Base-by-base conservation (phyloP, 2,797 vertebrate species). In the Sardinella longiceps region DNA sequence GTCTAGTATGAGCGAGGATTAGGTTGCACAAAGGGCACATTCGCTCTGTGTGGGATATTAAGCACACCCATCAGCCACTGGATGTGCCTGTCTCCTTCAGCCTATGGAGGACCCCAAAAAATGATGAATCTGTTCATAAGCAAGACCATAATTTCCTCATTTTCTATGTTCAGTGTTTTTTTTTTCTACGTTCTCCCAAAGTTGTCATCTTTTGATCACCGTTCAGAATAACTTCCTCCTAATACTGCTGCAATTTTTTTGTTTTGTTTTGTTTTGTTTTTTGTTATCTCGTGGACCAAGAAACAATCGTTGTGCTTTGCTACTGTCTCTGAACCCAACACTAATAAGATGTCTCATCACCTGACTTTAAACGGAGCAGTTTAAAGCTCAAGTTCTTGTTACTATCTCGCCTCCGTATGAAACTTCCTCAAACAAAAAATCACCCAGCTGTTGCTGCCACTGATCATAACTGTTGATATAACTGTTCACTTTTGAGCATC, bases 381-480 rank as follows among this genome's bases (percentile, higher is more conserved):
- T 77, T 14, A 43, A 39, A 6, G 33, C 37, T 77, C 33, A 43
- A 7, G 37, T 77, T 9, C 20, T 77, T 23, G 66, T 74, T 77
- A 77, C 70, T 77, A 37, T 39, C 37, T 43, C 20, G 33, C 20
- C 70, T 6, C 18, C 23, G 70, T 77, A 43, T 43, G 15, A 60
- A 20, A 20, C 20, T 74, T 23, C 30, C 33, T 39, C 39, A 33
- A 39, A 18, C 30, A 70, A 25, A 37, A 37, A 9, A 23, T 39
- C 70, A 77, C 70, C 43, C 18, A 77, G 37, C 37, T 77, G 37
- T 77, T 77, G 15, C 18, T 77, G 60, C 60, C 66, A 74, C 39
- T 37, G 1, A 20, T 43, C 33, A 12, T 63, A 20, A 74, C 6
- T n/a, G n/a, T n/a, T n/a, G n/a, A n/a, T 10, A 20, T 77, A 74